A percentile compares a stretch with the other conserved stretches of the same genome.
phyloP scores from a whole-genome alignment of 2,888 invertebrate species.

The Apotomis capreana region DNA sequence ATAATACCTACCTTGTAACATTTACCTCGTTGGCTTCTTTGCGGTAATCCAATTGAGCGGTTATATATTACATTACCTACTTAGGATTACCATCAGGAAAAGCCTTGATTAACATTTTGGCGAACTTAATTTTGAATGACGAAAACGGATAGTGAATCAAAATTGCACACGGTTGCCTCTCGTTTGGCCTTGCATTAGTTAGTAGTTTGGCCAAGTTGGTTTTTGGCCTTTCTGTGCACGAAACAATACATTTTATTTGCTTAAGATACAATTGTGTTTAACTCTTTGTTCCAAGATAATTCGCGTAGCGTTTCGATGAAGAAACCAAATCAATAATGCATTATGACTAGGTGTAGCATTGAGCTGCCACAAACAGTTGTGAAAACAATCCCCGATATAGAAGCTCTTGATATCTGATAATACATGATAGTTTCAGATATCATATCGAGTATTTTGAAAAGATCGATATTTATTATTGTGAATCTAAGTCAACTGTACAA shows the following conservation, averaged over 20 bases:
- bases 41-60: slow-evolving; percentile 37
- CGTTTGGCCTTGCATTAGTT: slow-evolving; percentile 62
- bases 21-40: slow-evolving; percentile 29
- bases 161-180: slow-evolving; percentile 54
- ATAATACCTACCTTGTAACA: slow-evolving; percentile 29
- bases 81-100: slow-evolving; percentile 48
- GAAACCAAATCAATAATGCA: slow-evolving; percentile 28
- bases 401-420: slow-evolving; percentile 38
- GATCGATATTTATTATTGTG: slow-evolving; percentile 17
- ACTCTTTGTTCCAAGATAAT: slow-evolving; percentile 30
- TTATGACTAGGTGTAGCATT: slow-evolving; percentile 31
- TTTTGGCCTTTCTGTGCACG: slow-evolving; percentile 55
- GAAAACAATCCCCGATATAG: slow-evolving; percentile 34
- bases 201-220: slow-evolving; percentile 52
- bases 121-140: slow-evolving; percentile 50
- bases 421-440: slow-evolving; percentile 32
- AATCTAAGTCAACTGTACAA: slow-evolving; percentile 15
- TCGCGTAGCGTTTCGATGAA: slow-evolving; percentile 4
- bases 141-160: slow-evolving; percentile 51
- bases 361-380: slow-evolving; percentile 40
- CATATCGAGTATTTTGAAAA: slow-evolving; percentile 25
- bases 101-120: slow-evolving; percentile 54
- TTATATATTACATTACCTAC: slow-evolving; percentile 44
- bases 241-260: slow-evolving; percentile 49
- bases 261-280: slow-evolving; percentile 25